Evolutionary conservation across 2,888 invertebrate genomes (phyloP), one percentile per base, ranked within the genome.

Genomic region (Doris montereyensis): DNA sequence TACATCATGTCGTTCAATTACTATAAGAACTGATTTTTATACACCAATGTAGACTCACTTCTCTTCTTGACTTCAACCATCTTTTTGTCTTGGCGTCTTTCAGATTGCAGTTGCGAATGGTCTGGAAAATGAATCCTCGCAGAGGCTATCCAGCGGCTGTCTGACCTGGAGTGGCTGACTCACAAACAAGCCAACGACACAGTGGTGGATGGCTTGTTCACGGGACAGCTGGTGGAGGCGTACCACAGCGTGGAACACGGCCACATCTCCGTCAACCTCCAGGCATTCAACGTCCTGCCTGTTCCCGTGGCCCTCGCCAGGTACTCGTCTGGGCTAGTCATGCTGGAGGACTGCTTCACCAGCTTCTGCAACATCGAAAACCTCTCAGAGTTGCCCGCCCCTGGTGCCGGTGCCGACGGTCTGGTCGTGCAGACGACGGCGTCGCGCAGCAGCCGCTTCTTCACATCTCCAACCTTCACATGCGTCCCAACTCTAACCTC

Each of bases 121-220:
- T 10, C 71, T 90, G 75, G 86, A 89, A 62, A 88, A 85, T 60
- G 85, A 87, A 67, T 86, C 86, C 13, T 89, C 82, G 89, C 89
- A 32, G 90, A 90, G 81, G 85, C 90, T n/a, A 87, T 90, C 13
- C 90, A 91, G 83, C 83, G 89, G 26, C 83, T 90, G 75, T 88
- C 89, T 0, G 90, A 91, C 70, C 81, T 91, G 24, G 90, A 91
- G 79, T 91, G 91, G 91, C 83, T 90, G 72, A 84, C 87, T n/a
- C 87, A 90, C 86, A 91, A 90, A 80, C 85, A 87, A 78, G 81
- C 82, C 8, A 89, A 90, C 82, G 81, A 85, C 72, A 89, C 90
- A 0, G 81, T 87, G 0, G 81, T 91, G 1, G 90, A 91, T 76
- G 87, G 88, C 68, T 81, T 88, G 65, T 90, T 90, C 81, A 88